Conservation (phyloP, 2,888 invertebrate species). For the Apeira syringaria region DNA sequence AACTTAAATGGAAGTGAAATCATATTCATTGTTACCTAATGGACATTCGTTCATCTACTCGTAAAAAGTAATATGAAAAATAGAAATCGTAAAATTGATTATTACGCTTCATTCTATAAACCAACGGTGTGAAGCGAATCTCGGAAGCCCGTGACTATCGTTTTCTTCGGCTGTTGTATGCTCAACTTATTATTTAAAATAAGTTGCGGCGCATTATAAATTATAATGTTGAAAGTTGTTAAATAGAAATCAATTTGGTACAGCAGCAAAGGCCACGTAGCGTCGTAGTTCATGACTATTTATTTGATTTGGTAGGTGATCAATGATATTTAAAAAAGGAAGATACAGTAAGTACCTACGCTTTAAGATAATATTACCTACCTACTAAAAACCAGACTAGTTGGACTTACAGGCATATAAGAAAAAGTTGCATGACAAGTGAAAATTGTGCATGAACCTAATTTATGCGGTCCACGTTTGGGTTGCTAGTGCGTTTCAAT, state of each 20-base stretch:
- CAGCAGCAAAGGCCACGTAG: neutral
- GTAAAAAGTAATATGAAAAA: slow-evolving; percentile 12
- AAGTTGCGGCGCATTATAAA: slow-evolving; percentile 4
- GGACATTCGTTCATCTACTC: slow-evolving; percentile 3
- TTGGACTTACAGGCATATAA: too few relatives aligned
- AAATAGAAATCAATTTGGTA: slow-evolving; percentile 18
- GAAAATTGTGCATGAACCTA: too few relatives aligned
- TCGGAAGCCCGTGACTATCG: slow-evolving; percentile 12
- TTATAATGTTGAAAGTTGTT: slow-evolving; percentile 2
- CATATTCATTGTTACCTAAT: neutral
- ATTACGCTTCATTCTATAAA: slow-evolving; percentile 4
- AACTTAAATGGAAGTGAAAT: too few relatives aligned
- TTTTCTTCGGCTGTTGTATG: slow-evolving; percentile 8
- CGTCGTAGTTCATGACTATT: neutral
- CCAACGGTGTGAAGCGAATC: slow-evolving; percentile 7
- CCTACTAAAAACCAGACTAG: too few relatives aligned
- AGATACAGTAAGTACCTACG: too few relatives aligned
- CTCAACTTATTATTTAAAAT: slow-evolving; percentile 1
- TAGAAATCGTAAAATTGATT: slow-evolving; percentile 24
- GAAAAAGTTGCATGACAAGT: too few relatives aligned
- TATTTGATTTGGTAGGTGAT: neutral
- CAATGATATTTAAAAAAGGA: too few relatives aligned
- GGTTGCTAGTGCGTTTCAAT: too few relatives aligned
- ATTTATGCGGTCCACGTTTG: too few relatives aligned
- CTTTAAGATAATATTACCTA: too few relatives aligned